A percentile compares a stretch with the other conserved stretches of the same genome.
Evolutionary conservation across 2,888 invertebrate genomes (phyloP).

Genomic region (Harpalus rufipes): DNA sequence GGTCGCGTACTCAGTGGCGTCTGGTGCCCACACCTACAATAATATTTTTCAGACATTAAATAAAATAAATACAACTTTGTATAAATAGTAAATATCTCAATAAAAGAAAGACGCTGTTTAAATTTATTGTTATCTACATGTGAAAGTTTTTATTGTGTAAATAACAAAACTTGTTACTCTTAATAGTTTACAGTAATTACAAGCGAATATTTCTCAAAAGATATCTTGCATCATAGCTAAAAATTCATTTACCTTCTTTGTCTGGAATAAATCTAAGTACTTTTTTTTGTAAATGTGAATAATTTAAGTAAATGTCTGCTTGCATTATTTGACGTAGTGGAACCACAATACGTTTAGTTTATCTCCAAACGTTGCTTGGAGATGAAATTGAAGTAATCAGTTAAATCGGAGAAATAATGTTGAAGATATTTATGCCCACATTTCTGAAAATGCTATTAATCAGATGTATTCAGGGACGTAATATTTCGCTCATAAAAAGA

Average conservation of each 20-base stretch:
- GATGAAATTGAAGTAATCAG: slow-evolving; percentile 42
- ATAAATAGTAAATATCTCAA: neutral
- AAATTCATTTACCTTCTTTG: slow-evolving; percentile 30
- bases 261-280: neutral
- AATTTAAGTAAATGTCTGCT: slow-evolving; percentile 42
- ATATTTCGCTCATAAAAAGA: slow-evolving; percentile 40
- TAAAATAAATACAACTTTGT: too few species aligned
- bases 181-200: neutral
- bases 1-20: too few species aligned
- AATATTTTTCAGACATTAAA: too few species aligned
- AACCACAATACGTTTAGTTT: slow-evolving; percentile 27
- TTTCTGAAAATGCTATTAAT: slow-evolving; percentile 29
- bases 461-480: slow-evolving; percentile 43
- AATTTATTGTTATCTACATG: neutral
- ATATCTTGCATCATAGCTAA: neutral
- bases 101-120: neutral
- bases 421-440: slow-evolving; percentile 27
- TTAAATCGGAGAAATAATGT: slow-evolving; percentile 36
- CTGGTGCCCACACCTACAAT: too few species aligned
- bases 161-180: neutral
- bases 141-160: neutral
- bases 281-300: slow-evolving; percentile 6
- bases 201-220: neutral
- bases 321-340: slow-evolving; percentile 31
- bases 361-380: slow-evolving; percentile 11